Percentiles rank a stretch among this genome's conserved stretches.
phyloP scores from a whole-genome alignment of 2,797 vertebrate genomes.

The Natrix natrix region DNA sequence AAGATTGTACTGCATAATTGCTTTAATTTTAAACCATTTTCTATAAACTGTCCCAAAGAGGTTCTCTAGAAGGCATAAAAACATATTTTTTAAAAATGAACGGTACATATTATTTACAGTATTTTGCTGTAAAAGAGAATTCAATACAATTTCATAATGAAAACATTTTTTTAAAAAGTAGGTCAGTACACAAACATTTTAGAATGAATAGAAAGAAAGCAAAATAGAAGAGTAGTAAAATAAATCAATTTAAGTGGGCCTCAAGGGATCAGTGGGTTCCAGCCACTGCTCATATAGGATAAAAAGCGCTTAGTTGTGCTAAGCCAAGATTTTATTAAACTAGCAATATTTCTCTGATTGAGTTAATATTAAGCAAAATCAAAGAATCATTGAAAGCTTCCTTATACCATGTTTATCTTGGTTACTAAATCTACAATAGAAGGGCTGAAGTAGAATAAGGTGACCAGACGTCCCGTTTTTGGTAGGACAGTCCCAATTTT shows the following conservation, averaged over 20 bases:
- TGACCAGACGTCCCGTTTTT: no score
- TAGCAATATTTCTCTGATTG: neutral
- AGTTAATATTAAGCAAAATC: neutral
- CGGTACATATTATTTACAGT: neutral
- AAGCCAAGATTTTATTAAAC: neutral
- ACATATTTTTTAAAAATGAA: neutral
- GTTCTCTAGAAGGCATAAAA: neutral
- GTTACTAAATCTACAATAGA: neutral
- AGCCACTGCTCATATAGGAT: neutral
- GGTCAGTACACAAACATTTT: neutral
- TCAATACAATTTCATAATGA: neutral
- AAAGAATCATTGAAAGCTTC: neutral
- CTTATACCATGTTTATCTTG: neutral
- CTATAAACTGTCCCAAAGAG: neutral
- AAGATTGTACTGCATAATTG: neutral
- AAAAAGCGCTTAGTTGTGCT: neutral
- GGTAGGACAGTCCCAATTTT: no score
- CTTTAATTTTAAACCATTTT: neutral
- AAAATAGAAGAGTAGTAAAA: neutral
- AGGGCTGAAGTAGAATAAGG: neutral
- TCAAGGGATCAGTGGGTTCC: neutral
- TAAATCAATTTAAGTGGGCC: neutral
- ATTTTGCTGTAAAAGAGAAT: neutral
- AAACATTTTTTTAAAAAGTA: neutral
- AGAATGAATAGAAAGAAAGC: neutral